These are phyloP conservation scores for Muraenolepis orangiensis DNA, from an alignment of 2,797 vertebrate genomes.

Conservation along the genomic window DNA sequence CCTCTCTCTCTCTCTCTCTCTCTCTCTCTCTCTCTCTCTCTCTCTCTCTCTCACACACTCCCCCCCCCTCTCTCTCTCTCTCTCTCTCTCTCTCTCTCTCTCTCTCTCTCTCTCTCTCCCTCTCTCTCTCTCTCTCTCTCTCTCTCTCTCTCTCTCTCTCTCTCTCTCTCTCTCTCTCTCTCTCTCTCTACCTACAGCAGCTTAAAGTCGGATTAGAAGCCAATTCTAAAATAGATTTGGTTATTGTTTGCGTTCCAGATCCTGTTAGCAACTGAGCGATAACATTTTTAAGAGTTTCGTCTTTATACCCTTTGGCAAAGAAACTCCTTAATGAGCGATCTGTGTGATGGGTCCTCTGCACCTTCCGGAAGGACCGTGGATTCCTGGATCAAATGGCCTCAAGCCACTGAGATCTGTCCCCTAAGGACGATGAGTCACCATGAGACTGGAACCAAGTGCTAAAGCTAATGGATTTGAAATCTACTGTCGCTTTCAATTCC, in stretches of 20 bases:
- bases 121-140: too few relatives aligned
- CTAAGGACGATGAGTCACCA: conserved; percentile 66
- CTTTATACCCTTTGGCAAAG: not conserved
- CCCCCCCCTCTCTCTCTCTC: too few relatives aligned
- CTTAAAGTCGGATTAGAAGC: not conserved
- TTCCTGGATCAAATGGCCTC: conserved; percentile 40
- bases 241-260: not conserved
- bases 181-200: not conserved
- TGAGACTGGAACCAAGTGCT: conserved; percentile 68
- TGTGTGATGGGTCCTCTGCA: conserved; percentile 44
- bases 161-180: not conserved
- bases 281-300: not conserved
- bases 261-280: not conserved
- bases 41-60: too few relatives aligned
- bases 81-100: too few relatives aligned
- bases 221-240: not conserved
- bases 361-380: conserved; percentile 22
- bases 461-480: conserved; percentile 66
- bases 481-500: conserved; percentile 20
- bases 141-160: too few relatives aligned
- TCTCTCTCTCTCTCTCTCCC: too few relatives aligned
- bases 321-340: not conserved
- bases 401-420: conserved; percentile 57
- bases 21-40: too few relatives aligned
- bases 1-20: too few relatives aligned